phyloP scores from a whole-genome alignment of 2,888 invertebrate genomes.

The Scaptomyza tumidula region DNA sequence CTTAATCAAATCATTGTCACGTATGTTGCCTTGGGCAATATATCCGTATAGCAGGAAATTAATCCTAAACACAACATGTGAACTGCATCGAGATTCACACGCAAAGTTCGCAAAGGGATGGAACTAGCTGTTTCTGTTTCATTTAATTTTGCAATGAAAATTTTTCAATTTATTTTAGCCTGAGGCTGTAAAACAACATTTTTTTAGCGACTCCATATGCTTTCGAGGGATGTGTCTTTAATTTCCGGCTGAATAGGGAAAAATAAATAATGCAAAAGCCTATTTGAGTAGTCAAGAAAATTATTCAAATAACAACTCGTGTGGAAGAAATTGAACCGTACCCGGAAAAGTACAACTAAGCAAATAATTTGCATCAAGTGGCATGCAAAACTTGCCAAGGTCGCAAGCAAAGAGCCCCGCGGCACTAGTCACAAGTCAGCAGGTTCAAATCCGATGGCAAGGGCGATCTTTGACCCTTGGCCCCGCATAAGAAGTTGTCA shows the following conservation, averaged over 20 bases:
- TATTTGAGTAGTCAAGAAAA: conserved; percentile 59
- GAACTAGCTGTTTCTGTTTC: conserved; percentile 2
- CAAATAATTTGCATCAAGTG: conserved; percentile 5
- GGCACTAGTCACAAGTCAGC: conserved; percentile 20
- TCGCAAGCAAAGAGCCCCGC: not conserved
- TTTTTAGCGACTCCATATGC: conserved; percentile 30
- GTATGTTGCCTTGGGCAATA: conserved; percentile 53
- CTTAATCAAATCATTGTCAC: conserved; percentile 80
- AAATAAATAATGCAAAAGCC: conserved; percentile 50
- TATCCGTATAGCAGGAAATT: conserved; percentile 70
- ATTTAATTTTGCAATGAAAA: conserved; percentile 59
- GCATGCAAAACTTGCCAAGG: conserved; percentile 25
- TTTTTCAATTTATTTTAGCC: conserved; percentile 76
- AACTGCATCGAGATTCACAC: conserved; percentile 52
- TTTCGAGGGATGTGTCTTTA: conserved; percentile 55
- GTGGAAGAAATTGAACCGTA: conserved; percentile 54
- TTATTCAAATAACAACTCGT: conserved; percentile 58
- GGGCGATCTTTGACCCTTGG: conserved; percentile 25
- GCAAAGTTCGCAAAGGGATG: conserved; percentile 10
- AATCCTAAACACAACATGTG: conserved; percentile 67
- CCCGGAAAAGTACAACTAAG: conserved; percentile 8
- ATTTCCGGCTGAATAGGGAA: conserved; percentile 55
- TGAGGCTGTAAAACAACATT: conserved; percentile 51
- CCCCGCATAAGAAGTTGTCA: not conserved
- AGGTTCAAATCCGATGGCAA: conserved; percentile 4